Percentiles rank a stretch among this genome's conserved stretches.
Conservation (phyloP, 2,888 invertebrate species). For the Drosophila percnosoma region DNA sequence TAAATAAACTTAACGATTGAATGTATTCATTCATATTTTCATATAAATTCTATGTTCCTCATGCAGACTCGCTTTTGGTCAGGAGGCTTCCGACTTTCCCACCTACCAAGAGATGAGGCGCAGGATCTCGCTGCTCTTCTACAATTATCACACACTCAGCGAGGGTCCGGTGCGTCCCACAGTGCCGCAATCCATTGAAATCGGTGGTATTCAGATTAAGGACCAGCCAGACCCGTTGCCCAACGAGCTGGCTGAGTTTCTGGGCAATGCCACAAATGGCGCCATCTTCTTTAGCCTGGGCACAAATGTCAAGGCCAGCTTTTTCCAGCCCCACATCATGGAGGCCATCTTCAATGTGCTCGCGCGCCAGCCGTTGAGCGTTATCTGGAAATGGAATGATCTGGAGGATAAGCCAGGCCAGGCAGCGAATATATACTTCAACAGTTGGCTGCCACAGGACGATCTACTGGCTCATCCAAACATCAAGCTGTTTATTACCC, state of each 20-base stretch:
- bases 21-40: not conserved
- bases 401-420: conserved; percentile 86
- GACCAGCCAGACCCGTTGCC: conserved; percentile 79
- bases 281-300: conserved; percentile 85
- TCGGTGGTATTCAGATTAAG: conserved; percentile 83
- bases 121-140: conserved; percentile 75
- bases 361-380: conserved; percentile 86
- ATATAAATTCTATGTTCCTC: not conserved
- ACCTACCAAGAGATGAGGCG: conserved; percentile 65
- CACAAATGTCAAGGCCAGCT: conserved; percentile 79
- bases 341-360: conserved; percentile 87
- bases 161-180: conserved; percentile 78
- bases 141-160: conserved; percentile 76
- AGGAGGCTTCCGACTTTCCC: conserved; percentile 52
- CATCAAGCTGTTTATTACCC: conserved; percentile 87
- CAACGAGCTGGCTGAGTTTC: conserved; percentile 61
- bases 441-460: conserved; percentile 89
- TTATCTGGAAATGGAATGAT: conserved; percentile 89
- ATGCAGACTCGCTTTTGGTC: conserved; percentile 47
- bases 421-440: conserved; percentile 86
- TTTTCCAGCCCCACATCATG: conserved; percentile 85
- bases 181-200: conserved; percentile 79
- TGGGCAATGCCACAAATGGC: conserved; percentile 80
- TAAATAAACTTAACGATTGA: too few species aligned
- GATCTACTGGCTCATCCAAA: conserved; percentile 88